These are phyloP conservation scores for Pavo muticus DNA, from an alignment of 2,113 vertebrate species.

Conservation along the genomic window DNA sequence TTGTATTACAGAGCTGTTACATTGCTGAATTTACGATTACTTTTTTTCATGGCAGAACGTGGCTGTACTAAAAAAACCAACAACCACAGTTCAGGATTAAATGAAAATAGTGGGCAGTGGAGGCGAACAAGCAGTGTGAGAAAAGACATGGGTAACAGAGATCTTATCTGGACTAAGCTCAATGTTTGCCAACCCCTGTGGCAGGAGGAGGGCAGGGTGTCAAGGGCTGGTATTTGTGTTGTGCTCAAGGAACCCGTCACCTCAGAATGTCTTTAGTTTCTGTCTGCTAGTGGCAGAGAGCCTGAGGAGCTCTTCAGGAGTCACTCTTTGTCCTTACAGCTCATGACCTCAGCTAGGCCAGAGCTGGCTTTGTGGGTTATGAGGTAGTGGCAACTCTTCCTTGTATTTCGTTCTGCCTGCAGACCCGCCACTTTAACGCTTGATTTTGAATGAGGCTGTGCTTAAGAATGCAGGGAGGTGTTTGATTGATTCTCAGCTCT, in stretches of 20 bases:
- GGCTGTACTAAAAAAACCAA: background rate
- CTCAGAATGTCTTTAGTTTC: background rate
- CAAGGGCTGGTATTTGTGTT: background rate
- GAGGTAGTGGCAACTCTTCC: background rate
- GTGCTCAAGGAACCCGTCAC: background rate
- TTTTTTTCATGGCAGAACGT: background rate
- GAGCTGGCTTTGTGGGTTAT: background rate
- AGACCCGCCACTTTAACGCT: background rate
- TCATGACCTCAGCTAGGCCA: background rate
- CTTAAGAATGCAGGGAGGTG: accelerated
- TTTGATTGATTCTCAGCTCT: background rate
- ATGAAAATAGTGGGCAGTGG: background rate
- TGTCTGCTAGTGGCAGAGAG: background rate
- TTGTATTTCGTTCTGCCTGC: background rate
- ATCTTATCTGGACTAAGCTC: background rate
- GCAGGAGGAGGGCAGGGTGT: background rate
- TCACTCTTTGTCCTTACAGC: background rate
- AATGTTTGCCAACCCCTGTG: background rate
- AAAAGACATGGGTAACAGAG: background rate
- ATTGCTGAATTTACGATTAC: background rate
- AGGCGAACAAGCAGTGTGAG: background rate
- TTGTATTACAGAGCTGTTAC: background rate
- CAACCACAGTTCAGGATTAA: background rate
- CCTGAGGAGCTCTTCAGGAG: background rate
- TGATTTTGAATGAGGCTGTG: background rate